Conservation (phyloP, 2,888 invertebrate genomes). For the Prosapia bicincta region DNA sequence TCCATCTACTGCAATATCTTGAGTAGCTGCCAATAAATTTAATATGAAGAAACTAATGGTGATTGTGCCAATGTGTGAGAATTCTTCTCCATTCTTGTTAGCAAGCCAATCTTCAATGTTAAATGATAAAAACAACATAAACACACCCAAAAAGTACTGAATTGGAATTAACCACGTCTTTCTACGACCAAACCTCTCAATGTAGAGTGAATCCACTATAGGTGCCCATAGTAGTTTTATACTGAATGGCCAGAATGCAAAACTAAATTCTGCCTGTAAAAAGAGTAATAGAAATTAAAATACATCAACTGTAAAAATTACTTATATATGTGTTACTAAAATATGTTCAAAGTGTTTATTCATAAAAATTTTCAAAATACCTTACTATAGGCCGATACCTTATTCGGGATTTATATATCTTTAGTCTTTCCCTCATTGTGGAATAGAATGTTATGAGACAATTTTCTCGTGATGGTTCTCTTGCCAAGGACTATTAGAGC, state of each 20-base stretch:
- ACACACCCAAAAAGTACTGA: constrained; percentile 70
- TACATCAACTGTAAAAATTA: no score
- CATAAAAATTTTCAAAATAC: no score
- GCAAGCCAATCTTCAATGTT: constrained; percentile 71
- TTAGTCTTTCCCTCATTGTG: no score
- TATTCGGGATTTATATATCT: no score
- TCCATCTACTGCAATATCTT: constrained; percentile 99
- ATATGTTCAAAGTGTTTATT: no score
- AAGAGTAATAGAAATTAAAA: no score
- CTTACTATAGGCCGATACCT: no score
- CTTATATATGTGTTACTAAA: no score
- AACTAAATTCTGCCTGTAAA: constrained; percentile 83
- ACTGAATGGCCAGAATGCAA: constrained; percentile 89
- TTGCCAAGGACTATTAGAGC: no score
- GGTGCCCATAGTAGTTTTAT: constrained; percentile 98
- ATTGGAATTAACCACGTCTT: constrained; percentile 95
- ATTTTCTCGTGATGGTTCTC: no score
- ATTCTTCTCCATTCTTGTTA: not conserved
- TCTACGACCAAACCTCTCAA: constrained; percentile 78
- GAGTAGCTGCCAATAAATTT: constrained; percentile 97
- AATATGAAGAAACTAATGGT: constrained; percentile 85
- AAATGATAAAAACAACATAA: constrained; percentile 79
- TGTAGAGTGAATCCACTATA: constrained; percentile 90
- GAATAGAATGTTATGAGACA: no score
- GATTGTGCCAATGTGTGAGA: constrained; percentile 49